A percentile compares a stretch with the other conserved stretches of the same genome.
phyloP scores from a whole-genome alignment of 1,140 invertebrate species.

The Eurosta solidaginis region DNA sequence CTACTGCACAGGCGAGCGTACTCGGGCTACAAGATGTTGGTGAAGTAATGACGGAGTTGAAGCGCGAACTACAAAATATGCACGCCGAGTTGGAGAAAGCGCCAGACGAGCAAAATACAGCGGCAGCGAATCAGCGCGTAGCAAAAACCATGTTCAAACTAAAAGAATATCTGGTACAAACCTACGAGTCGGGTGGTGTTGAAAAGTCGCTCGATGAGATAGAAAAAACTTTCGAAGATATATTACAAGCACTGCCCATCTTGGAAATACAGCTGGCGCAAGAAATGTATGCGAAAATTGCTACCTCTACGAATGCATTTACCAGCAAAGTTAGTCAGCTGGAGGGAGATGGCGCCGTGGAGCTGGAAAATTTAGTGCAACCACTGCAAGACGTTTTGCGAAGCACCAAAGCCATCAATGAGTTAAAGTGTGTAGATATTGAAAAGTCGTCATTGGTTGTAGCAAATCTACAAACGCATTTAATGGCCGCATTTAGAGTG shows the following conservation, averaged over 20 bases:
- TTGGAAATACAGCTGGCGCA: constrained; percentile 50
- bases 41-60: constrained; percentile 49
- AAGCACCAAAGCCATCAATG: neutral
- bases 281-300: constrained; percentile 52
- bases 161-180: constrained; percentile 56
- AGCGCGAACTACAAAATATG: constrained; percentile 46
- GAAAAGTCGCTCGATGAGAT: constrained; percentile 51
- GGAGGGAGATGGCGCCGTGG: neutral
- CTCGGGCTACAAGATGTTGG: constrained; percentile 44
- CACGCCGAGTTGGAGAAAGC: constrained; percentile 42
- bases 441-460: constrained; percentile 48
- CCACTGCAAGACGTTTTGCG: neutral
- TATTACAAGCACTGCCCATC: constrained; percentile 46
- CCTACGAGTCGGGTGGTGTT: constrained; percentile 47
- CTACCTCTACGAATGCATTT: constrained; percentile 32
- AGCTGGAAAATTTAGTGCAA: neutral
- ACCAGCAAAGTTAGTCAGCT: neutral
- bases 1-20: constrained; percentile 37
- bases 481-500: constrained; percentile 49
- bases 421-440: constrained; percentile 40
- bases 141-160: constrained; percentile 53
- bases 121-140: constrained; percentile 46
- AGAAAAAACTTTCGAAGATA: constrained; percentile 54
- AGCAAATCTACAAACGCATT: constrained; percentile 46
- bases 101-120: constrained; percentile 41